A percentile compares a stretch with the other conserved stretches of the same genome.
Conservation (phyloP, 2,797 vertebrate genomes). For the Phrynocephalus guinanensis region DNA sequence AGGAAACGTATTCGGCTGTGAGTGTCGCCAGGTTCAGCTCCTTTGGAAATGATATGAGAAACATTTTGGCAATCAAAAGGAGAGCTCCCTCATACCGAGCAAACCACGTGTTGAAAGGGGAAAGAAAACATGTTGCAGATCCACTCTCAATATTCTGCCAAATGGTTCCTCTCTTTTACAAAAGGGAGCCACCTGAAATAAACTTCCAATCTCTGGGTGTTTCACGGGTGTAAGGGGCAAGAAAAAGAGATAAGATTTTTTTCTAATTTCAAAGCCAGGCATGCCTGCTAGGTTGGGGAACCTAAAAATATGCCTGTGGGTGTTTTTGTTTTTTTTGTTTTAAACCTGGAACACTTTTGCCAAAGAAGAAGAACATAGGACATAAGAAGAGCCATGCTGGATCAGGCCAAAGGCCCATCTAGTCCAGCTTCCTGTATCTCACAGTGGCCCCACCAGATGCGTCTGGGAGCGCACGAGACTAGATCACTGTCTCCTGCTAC, state of each 20-base stretch:
- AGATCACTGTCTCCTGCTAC: no score
- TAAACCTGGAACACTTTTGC: slow-evolving; percentile 55
- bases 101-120: slow-evolving; percentile 45
- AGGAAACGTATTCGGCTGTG: slow-evolving; percentile 57
- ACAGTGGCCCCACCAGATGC: no score
- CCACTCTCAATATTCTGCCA: slow-evolving; percentile 51
- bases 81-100: slow-evolving; percentile 49
- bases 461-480: no score
- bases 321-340: slow-evolving; percentile 19
- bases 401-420: no score
- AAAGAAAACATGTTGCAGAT: slow-evolving; percentile 55
- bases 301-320: slow-evolving; percentile 62
- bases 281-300: slow-evolving; percentile 59
- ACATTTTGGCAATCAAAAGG: slow-evolving; percentile 47
- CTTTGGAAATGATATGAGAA: slow-evolving; percentile 47
- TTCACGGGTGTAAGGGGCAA: slow-evolving; percentile 59
- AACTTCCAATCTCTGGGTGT: not conserved
- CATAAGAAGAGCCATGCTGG: no score
- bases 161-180: slow-evolving; percentile 27
- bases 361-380: not conserved
- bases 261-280: slow-evolving; percentile 55
- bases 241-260: slow-evolving; percentile 13
- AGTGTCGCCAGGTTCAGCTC: slow-evolving; percentile 55
- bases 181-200: slow-evolving; percentile 48
- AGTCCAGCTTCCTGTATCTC: no score